phyloP scores from a whole-genome alignment of 2,797 vertebrate species.

The Emydoidea blandingii region DNA sequence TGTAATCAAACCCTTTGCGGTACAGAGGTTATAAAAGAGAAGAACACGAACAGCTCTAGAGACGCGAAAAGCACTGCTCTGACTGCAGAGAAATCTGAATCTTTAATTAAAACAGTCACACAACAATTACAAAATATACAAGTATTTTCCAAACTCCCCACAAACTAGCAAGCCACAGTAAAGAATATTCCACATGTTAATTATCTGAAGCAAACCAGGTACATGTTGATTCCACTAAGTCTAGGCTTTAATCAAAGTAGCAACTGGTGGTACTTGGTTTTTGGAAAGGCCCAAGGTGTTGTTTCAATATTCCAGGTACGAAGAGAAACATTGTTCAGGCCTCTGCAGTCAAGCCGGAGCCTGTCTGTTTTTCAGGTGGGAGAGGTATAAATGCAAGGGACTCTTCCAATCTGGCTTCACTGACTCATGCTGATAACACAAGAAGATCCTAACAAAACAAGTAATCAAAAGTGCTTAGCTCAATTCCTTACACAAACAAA shows the following conservation, averaged over 20 bases:
- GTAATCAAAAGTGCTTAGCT: background rate
- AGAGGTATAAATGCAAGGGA: fast-evolving
- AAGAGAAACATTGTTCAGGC: fast-evolving
- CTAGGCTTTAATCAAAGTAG: background rate
- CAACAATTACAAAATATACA: background rate
- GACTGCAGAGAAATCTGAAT: slow-evolving; percentile 44
- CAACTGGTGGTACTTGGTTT: fast-evolving
- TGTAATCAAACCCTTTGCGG: background rate
- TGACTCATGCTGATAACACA: slow-evolving; percentile 62
- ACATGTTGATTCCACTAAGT: background rate
- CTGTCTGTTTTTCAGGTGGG: fast-evolving
- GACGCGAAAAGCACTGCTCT: background rate
- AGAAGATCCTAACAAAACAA: slow-evolving; percentile 66
- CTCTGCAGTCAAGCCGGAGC: fast-evolving
- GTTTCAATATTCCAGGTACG: fast-evolving
- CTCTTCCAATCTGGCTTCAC: background rate
- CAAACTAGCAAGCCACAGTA: background rate
- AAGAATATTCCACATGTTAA: background rate
- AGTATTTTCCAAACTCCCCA: background rate
- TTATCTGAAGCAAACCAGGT: background rate
- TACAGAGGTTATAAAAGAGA: too few relatives aligned
- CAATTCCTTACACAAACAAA: background rate
- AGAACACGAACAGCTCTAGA: background rate
- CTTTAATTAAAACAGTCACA: slow-evolving; percentile 63
- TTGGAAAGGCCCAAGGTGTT: background rate